Evolutionary conservation across 2,797 vertebrate species (phyloP).

Genomic region (Sebastolobus alascanus): DNA sequence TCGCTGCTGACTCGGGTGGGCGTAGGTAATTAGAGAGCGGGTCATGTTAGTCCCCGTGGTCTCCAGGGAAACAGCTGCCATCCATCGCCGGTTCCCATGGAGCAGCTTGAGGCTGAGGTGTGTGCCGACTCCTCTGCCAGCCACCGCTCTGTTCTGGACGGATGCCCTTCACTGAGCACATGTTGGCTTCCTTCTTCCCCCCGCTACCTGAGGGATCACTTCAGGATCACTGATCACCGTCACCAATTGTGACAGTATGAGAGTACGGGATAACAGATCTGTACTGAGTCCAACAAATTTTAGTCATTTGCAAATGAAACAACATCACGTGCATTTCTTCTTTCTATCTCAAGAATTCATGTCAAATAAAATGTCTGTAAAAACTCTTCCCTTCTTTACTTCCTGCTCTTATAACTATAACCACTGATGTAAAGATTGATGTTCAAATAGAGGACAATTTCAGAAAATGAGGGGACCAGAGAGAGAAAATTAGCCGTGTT

Average conservation of each 20-base stretch:
- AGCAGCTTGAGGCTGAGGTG: constrained; percentile 60
- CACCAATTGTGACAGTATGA: constrained; percentile 1
- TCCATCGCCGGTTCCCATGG: constrained; percentile 63
- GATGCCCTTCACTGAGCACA: constrained; percentile 54
- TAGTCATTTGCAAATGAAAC: constrained; percentile 11
- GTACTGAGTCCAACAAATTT: constrained; percentile 10
- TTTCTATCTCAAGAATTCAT: background rate
- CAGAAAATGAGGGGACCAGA: background rate
- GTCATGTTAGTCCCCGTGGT: constrained; percentile 56
- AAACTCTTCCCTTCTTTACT: background rate
- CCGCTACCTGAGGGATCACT: constrained; percentile 21
- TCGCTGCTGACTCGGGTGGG: constrained; percentile 52
- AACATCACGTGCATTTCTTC: no score
- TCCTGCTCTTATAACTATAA: background rate
- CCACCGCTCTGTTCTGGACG: constrained; percentile 35
- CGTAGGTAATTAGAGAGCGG: constrained; percentile 63
- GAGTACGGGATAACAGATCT: background rate
- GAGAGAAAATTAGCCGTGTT: background rate
- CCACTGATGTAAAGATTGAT: constrained; percentile 1
- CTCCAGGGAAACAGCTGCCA: constrained; percentile 73
- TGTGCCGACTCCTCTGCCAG: constrained; percentile 16
- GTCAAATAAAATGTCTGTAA: background rate
- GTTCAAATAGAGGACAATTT: constrained; percentile 18
- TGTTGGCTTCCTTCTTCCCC: constrained; percentile 6
- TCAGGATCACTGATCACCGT: constrained; percentile 27